These are phyloP conservation scores for Danionella dracula DNA, from an alignment of 2,797 vertebrate species.

Conservation along the genomic window DNA sequence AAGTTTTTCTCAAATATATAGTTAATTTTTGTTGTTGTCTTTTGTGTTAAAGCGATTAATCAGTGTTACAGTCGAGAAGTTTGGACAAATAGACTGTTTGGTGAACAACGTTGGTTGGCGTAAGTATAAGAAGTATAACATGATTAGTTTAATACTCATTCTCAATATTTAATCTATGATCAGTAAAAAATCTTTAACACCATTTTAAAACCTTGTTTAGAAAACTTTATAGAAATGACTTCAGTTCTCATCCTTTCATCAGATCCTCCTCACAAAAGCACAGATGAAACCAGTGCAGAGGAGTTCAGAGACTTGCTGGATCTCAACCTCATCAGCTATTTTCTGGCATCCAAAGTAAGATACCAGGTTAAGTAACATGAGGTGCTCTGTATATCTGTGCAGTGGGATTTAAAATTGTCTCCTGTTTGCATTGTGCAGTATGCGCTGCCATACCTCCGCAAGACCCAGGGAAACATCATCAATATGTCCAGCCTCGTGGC, in stretches of 20 bases:
- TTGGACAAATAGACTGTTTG: conserved; percentile 75
- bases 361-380: background rate
- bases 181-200: too few relatives aligned
- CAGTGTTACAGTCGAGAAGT: conserved; percentile 52
- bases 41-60: conserved; percentile 67
- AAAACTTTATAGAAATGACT: too few relatives aligned
- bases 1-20: too few relatives aligned
- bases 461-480: conserved; percentile 72
- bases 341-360: conserved; percentile 73
- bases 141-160: too few relatives aligned
- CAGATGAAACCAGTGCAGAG: conserved; percentile 68
- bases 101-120: conserved; percentile 80
- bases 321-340: conserved; percentile 75
- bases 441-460: conserved; percentile 67
- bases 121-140: too few relatives aligned
- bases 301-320: conserved; percentile 75
- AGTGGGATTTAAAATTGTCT: background rate
- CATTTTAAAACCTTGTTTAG: too few relatives aligned
- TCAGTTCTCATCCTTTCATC: background rate
- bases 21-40: background rate
- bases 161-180: too few relatives aligned
- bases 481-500: conserved; percentile 77
- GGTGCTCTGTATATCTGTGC: background rate
- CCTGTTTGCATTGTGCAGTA: conserved; percentile 53
- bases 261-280: conserved; percentile 75